Evolutionary conservation across 2,888 invertebrate species (phyloP).

Genomic region (Coelopa pilipes): DNA sequence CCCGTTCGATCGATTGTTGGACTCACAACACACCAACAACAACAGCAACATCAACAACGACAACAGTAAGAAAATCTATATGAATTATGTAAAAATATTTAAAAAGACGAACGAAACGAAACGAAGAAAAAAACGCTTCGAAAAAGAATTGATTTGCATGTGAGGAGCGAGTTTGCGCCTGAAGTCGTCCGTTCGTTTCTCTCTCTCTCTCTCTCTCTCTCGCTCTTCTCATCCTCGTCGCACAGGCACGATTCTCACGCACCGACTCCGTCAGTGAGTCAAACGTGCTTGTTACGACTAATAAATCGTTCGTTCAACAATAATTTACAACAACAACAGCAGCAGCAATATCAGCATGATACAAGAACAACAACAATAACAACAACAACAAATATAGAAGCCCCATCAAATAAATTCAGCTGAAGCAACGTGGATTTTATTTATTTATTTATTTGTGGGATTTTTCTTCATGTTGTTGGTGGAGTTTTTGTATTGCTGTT

Average conservation of each 20-base stretch:
- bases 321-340: conserved; percentile 2
- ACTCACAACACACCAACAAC: too few relatives aligned
- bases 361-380: neutral
- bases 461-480: too few relatives aligned
- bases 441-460: conserved; percentile 6
- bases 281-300: conserved; percentile 23
- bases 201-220: neutral
- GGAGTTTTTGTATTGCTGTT: too few relatives aligned
- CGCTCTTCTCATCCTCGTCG: too few relatives aligned
- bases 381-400: neutral
- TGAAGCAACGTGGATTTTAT: conserved; percentile 10
- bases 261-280: neutral
- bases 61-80: neutral
- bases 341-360: too few relatives aligned
- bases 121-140: neutral
- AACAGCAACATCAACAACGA: too few relatives aligned
- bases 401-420: neutral
- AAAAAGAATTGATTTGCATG: conserved; percentile 2
- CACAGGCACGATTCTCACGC: conserved; percentile 3
- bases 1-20: too few relatives aligned
- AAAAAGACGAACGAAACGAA: too few relatives aligned
- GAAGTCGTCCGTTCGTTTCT: conserved; percentile 39
- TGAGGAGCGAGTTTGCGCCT: conserved; percentile 33
- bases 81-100: conserved; percentile 12
- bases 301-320: conserved; percentile 21